These are phyloP conservation scores for Paraplagusia blochii DNA, from an alignment of 2,113 vertebrate species.

Conservation along the genomic window DNA sequence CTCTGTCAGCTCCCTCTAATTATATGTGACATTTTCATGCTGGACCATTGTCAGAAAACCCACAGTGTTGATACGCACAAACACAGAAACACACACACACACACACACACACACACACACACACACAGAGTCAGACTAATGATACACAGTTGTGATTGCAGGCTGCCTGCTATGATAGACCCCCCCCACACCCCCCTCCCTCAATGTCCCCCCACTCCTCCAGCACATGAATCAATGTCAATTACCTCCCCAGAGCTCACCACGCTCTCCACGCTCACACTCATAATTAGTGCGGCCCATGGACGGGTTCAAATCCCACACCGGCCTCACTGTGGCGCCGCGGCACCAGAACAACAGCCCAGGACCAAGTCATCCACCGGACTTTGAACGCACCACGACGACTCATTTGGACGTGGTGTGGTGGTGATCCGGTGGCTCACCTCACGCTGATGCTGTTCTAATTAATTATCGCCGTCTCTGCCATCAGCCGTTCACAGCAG, in stretches of 20 bases:
- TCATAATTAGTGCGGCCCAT: conserved; percentile 69
- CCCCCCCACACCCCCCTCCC: conserved; percentile 66
- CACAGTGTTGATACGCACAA: conserved; percentile 27
- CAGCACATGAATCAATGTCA: conserved; percentile 77
- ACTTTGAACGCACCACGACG: conserved; percentile 49
- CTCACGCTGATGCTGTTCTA: conserved; percentile 30
- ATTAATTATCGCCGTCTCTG: conserved; percentile 60
- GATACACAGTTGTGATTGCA: conserved; percentile 71
- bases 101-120: conserved; percentile 35
- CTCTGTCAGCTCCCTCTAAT: conserved; percentile 72
- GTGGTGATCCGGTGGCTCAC: conserved; percentile 32
- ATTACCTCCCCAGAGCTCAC: conserved; percentile 75
- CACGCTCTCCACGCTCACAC: conserved; percentile 69
- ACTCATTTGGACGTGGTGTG: conserved; percentile 38
- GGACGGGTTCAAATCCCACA: conserved; percentile 67
- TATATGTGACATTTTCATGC: conserved; percentile 67
- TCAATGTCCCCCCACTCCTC: too few relatives aligned
- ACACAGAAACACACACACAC: conserved; percentile 7
- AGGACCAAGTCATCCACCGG: conserved; percentile 14
- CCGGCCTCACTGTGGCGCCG: conserved; percentile 40
- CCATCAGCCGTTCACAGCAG: conserved; percentile 44
- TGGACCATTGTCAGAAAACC: conserved; percentile 66
- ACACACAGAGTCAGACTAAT: conserved; percentile 60
- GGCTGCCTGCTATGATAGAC: conserved; percentile 72
- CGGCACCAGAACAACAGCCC: conserved; percentile 56